phyloP scores from a whole-genome alignment of 2,113 vertebrate genomes.

The Heliornis fulica region DNA sequence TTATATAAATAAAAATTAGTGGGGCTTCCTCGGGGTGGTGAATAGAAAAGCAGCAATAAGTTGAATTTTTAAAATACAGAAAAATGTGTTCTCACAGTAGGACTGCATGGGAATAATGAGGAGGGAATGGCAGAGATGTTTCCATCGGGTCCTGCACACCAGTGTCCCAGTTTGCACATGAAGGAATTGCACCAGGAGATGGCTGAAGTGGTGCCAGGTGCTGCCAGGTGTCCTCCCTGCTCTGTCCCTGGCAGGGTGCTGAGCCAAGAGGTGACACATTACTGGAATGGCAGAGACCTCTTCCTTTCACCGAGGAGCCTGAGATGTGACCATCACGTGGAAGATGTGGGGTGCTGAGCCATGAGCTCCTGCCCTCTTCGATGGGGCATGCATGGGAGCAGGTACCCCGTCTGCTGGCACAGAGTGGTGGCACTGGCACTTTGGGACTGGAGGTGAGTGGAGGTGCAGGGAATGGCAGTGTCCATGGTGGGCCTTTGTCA shows the following conservation, averaged over 20 bases:
- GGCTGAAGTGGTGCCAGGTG: neutral
- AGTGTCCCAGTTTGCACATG: rapidly evolving
- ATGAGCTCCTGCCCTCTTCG: too few species aligned
- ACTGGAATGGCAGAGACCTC: neutral
- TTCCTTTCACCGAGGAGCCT: neutral
- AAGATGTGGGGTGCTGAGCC: neutral
- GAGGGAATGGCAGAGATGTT: neutral
- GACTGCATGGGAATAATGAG: neutral
- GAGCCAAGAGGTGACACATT: neutral
- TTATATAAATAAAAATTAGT: neutral
- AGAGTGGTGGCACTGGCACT: rapidly evolving
- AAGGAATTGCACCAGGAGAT: neutral
- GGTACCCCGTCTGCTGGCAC: neutral
- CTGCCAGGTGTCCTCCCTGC: rapidly evolving
- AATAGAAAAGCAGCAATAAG: neutral
- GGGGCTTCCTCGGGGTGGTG: neutral
- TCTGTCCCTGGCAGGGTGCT: neutral
- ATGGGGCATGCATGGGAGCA: rapidly evolving
- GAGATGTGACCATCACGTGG: neutral
- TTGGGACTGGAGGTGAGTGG: rapidly evolving
- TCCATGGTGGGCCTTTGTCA: neutral
- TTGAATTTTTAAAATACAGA: neutral
- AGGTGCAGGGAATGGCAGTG: neutral
- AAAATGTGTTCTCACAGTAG: neutral
- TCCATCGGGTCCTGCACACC: neutral